Evolutionary conservation across 2,797 vertebrate genomes (phyloP).

Genomic region (Gymnothorax reevesii): DNA sequence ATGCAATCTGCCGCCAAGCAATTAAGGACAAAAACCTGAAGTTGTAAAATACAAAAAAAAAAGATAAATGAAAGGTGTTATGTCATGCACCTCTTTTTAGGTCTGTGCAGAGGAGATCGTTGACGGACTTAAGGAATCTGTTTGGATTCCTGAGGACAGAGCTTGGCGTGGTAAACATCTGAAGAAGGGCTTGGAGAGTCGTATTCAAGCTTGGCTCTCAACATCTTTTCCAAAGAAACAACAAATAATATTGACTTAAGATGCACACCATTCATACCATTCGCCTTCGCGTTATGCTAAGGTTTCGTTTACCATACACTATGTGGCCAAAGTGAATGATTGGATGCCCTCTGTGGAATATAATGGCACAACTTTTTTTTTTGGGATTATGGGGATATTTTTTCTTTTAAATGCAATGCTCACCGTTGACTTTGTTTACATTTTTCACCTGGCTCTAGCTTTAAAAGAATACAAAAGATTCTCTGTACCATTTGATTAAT

Average conservation of each 20-base stretch:
- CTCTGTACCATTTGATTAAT: too few species aligned
- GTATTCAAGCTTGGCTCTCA: background rate
- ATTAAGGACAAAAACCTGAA: slow-evolving; percentile 39
- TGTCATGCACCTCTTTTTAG: background rate
- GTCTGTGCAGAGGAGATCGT: background rate
- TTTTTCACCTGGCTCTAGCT: background rate
- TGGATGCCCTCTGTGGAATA: background rate
- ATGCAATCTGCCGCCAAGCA: slow-evolving; percentile 45
- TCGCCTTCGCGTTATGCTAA: background rate
- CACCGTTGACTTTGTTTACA: background rate
- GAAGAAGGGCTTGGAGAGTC: background rate
- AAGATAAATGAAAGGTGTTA: background rate
- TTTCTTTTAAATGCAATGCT: background rate
- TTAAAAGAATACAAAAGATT: too few species aligned
- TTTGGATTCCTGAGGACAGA: background rate
- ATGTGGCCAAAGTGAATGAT: background rate
- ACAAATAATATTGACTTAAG: background rate
- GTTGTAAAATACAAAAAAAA: slow-evolving; percentile 37
- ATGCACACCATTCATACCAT: background rate
- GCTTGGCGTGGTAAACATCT: background rate
- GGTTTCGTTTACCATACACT: background rate
- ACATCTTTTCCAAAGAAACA: background rate
- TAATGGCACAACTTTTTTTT: background rate
- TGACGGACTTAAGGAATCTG: background rate
- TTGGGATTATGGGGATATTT: background rate